Conservation (phyloP, 2,113 vertebrate species). For the Rhabdornis inornatus region DNA sequence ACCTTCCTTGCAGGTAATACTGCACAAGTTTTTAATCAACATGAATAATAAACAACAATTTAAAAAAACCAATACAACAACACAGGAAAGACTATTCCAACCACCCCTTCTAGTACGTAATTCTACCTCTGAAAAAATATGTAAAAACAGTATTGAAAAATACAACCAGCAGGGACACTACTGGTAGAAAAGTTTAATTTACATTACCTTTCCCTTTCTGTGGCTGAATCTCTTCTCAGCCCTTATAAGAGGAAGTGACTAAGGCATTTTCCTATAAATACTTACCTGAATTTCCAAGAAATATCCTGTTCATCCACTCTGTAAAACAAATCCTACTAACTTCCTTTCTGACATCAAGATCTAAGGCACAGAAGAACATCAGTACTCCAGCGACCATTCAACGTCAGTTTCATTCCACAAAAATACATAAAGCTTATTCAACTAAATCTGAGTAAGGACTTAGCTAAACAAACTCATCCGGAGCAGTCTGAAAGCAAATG, state of each 20-base stretch:
- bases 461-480: not conserved
- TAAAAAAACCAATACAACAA: not conserved
- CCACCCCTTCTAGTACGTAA: not conserved
- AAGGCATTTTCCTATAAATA: not conserved
- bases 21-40: not conserved
- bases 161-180: not conserved
- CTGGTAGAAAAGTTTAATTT: not conserved
- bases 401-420: not conserved
- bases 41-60: not conserved
- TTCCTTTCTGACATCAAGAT: not conserved
- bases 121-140: not conserved
- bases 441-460: not conserved
- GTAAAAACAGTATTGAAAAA: not conserved
- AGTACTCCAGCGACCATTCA: not conserved
- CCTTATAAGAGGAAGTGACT: fast-evolving
- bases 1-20: not conserved
- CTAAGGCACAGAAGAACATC: not conserved
- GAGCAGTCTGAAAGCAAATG: not conserved
- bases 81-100: not conserved
- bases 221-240: not conserved
- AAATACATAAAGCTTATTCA: not conserved
- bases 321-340: not conserved
- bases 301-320: not conserved
- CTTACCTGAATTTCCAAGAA: not conserved
- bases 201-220: not conserved